Evolutionary conservation across 2,888 invertebrate species (phyloP).

Genomic region (Synanthedon tipuliformis): DNA sequence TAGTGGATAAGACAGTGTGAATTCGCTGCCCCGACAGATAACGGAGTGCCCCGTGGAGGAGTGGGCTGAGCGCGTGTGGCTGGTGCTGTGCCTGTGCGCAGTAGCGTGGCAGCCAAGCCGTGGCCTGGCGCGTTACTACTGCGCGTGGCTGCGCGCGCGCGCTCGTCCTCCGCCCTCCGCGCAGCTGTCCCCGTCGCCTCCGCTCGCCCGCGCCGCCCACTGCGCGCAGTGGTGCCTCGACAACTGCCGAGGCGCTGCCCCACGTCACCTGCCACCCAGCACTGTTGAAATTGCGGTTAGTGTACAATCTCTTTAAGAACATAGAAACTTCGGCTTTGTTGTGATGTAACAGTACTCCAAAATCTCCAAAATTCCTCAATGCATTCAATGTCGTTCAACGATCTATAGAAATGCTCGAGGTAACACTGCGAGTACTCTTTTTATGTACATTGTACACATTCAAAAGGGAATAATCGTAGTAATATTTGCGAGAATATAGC

Average conservation of each 20-base stretch:
- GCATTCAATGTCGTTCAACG: no score
- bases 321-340: no score
- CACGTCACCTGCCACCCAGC: conserved; percentile 87
- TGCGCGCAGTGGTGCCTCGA: conserved; percentile 95
- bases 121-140: conserved; percentile 82
- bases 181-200: conserved; percentile 11
- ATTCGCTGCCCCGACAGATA: conserved; percentile 40
- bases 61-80: conserved; percentile 88
- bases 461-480: no score
- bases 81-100: conserved; percentile 87
- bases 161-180: conserved; percentile 20
- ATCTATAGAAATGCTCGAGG: no score
- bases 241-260: conserved; percentile 89
- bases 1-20: no score
- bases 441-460: no score
- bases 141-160: conserved; percentile 56
- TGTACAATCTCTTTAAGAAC: conserved; percentile 13
- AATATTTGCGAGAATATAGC: no score
- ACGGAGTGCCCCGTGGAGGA: conserved; percentile 90
- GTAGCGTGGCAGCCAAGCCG: conserved; percentile 94
- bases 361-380: no score
- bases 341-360: no score
- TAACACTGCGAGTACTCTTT: no score
- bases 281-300: conserved; percentile 92
- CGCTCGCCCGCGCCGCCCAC: conserved; percentile 68